Base-by-base conservation (phyloP, 2,888 invertebrate genomes). In the Esperia sulphurella region DNA sequence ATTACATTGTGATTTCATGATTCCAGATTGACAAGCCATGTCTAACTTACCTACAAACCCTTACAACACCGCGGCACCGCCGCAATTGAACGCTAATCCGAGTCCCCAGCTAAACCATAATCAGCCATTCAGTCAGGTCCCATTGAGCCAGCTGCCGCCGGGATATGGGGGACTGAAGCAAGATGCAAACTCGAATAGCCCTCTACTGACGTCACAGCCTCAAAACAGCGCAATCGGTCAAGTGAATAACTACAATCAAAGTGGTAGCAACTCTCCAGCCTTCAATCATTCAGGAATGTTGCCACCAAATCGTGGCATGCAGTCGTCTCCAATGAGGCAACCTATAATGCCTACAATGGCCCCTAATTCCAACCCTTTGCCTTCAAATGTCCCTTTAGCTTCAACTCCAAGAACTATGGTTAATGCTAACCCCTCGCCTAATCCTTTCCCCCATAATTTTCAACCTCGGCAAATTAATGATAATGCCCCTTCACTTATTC, bases 21-120 rank as follows among this genome's bases (percentile, higher is more conserved):
- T 87, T 87, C 62, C 87, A 88, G 87, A 83, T 83, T 81, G 75
- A 74, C 70, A 72, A 82, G 74, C 74, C 73, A 89, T 89, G 88
- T 83, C 87, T 63, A 84, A 88, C 70, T 75, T 81, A 77, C 81
- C 80, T 71, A 81, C 79, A 68, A 87, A 79, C 66, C 80, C 82
- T 49, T 86, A 65, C 65, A 84, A 72, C 62, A 80, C 63, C 52
- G 71, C 77, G 53, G 82, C 77, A 54, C 65, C 67, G 46, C 70
- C 75, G 41, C 75, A 67, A 54, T 59, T 68, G 58, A 80, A 79
- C 54, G 69, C 78, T 13, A 79, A 77, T 54, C 63, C 71, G 39
- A 77, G 69, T 37, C 72, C 69, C 47, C 57, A 63, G 46, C 61
- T 70, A 41, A 73, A 71, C 52, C 75, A 78, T 41, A 75, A 59